phyloP scores from a whole-genome alignment of 2,797 vertebrate species.

The Mus spretus region DNA sequence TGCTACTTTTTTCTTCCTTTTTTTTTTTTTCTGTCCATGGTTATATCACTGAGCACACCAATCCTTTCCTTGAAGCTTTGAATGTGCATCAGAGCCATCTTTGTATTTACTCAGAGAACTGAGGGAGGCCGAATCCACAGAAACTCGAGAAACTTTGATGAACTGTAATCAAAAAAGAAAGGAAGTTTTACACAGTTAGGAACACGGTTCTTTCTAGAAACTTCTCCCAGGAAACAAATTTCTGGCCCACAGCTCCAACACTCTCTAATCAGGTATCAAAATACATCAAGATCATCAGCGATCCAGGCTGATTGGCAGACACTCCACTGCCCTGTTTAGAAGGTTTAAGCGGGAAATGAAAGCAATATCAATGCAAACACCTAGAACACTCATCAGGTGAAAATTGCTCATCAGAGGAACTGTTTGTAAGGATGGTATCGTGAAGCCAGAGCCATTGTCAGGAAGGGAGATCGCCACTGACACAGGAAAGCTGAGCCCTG shows the following conservation, averaged over 20 bases:
- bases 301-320: conserved; percentile 55
- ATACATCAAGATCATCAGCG: conserved; percentile 41
- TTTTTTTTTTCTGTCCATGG: not conserved
- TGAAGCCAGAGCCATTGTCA: conserved; percentile 55
- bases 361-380: conserved; percentile 48
- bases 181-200: conserved; percentile 9
- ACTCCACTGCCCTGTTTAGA: conserved; percentile 43
- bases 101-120: conserved; percentile 30
- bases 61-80: not conserved
- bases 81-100: not conserved
- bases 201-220: conserved; percentile 1
- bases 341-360: conserved; percentile 61
- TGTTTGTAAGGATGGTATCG: conserved; percentile 68
- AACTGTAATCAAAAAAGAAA: conserved; percentile 53
- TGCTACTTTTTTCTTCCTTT: not conserved
- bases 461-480: not conserved
- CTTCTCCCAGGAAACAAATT: conserved; percentile 51
- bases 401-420: conserved; percentile 77
- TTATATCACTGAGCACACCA: not conserved
- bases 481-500: not conserved
- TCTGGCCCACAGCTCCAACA: conserved; percentile 27
- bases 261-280: conserved; percentile 60
- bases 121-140: conserved; percentile 8
- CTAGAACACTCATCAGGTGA: conserved; percentile 59
- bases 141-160: not conserved